Conservation (phyloP, 2,888 invertebrate genomes). For the Pollenia labialis region DNA sequence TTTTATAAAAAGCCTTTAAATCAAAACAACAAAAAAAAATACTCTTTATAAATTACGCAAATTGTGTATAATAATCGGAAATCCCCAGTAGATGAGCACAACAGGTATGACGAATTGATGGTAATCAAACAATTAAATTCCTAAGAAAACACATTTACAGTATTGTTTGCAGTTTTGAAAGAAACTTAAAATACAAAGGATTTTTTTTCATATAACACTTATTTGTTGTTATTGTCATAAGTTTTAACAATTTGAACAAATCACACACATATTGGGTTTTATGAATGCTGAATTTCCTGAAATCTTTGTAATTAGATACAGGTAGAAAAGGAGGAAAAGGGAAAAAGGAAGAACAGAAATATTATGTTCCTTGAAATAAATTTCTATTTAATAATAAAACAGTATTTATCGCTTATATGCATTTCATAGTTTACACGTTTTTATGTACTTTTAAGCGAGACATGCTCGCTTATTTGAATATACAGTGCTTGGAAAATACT, state of each 20-base stretch:
- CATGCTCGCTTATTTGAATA: too few relatives aligned
- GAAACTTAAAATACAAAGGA: conserved; percentile 26
- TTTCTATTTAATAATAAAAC: too few relatives aligned
- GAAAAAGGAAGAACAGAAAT: not conserved
- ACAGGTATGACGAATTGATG: conserved; percentile 7
- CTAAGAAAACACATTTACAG: conserved; percentile 20
- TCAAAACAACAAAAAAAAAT: not conserved
- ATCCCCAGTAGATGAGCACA: not conserved
- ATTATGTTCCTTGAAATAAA: too few relatives aligned
- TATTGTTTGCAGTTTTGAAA: not conserved
- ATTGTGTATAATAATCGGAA: conserved; percentile 8
- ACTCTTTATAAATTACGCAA: conserved; percentile 13
- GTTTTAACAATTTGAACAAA: not conserved
- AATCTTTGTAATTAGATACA: conserved; percentile 43
- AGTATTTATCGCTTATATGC: too few relatives aligned
- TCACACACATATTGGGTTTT: conserved; percentile 12
- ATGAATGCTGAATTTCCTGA: conserved; percentile 5
- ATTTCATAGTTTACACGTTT: too few relatives aligned
- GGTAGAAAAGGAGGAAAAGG: conserved; percentile 5
- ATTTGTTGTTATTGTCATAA: too few relatives aligned
- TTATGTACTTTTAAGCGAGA: too few relatives aligned
- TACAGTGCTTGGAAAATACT: too few relatives aligned
- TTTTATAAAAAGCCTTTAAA: not conserved
- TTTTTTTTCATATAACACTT: not conserved
- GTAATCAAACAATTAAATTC: conserved; percentile 27